Evolutionary conservation across 2,888 invertebrate species (phyloP).

Genomic region (Cerceris rybyensis): DNA sequence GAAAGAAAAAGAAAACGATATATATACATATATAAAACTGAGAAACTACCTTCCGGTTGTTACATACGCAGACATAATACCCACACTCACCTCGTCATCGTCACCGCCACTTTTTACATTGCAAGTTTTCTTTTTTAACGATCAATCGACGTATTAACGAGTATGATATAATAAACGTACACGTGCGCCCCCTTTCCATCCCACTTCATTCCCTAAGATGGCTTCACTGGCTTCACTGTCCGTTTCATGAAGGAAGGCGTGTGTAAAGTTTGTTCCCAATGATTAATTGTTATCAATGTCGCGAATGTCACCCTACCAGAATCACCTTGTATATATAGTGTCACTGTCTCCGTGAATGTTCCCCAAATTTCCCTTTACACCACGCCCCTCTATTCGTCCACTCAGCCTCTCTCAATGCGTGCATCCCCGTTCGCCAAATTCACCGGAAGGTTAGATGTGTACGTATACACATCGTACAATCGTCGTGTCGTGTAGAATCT

Average conservation of each 20-base stretch:
- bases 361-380: slow-evolving; percentile 31
- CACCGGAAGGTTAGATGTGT: slow-evolving; percentile 7
- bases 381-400: slow-evolving; percentile 32
- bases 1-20: slow-evolving; percentile 11
- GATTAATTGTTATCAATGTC: slow-evolving; percentile 50
- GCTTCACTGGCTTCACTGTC: slow-evolving; percentile 50
- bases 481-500: slow-evolving; percentile 40
- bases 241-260: slow-evolving; percentile 45
- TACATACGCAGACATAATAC: slow-evolving; percentile 36
- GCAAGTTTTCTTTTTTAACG: slow-evolving; percentile 43
- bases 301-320: slow-evolving; percentile 48
- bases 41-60: slow-evolving; percentile 46
- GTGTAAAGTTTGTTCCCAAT: slow-evolving; percentile 61
- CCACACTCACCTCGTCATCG: slow-evolving; percentile 15
- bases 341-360: slow-evolving; percentile 46
- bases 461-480: slow-evolving; percentile 26
- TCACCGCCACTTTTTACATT: slow-evolving; percentile 58
- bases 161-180: slow-evolving; percentile 34
- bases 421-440: slow-evolving; percentile 26
- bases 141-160: slow-evolving; percentile 48
- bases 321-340: slow-evolving; percentile 63
- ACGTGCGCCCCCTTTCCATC: slow-evolving; percentile 25
- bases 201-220: slow-evolving; percentile 33
- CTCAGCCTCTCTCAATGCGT: slow-evolving; percentile 33
- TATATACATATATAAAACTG: slow-evolving; percentile 33